A percentile compares a stretch with the other conserved stretches of the same genome.
Conservation (phyloP, 2,888 invertebrate genomes). For the Xestoiulus laeticollis region DNA sequence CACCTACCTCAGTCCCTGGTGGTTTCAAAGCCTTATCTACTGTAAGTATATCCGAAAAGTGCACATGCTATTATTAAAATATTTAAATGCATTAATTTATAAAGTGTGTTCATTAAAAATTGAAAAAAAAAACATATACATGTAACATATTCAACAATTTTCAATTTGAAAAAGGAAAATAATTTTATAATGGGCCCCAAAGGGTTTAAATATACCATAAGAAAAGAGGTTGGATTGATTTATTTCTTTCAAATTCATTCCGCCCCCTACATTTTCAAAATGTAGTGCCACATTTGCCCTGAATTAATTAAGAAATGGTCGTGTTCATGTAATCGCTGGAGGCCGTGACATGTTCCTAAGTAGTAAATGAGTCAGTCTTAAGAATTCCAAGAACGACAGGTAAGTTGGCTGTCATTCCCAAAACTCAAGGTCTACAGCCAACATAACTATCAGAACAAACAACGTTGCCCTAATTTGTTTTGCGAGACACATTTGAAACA, state of each 20-base stretch:
- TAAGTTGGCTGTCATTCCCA: slow-evolving; percentile 2
- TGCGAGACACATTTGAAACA: not conserved
- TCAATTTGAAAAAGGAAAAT: too few relatives aligned
- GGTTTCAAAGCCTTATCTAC: not conserved
- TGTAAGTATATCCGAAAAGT: not conserved
- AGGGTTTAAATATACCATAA: too few relatives aligned
- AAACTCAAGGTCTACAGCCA: not conserved
- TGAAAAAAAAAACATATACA: too few relatives aligned
- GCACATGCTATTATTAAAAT: too few relatives aligned
- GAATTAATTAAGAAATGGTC: too few relatives aligned
- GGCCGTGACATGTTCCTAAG: not conserved
- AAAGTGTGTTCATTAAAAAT: too few relatives aligned
- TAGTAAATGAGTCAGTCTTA: not conserved
- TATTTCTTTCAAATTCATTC: not conserved
- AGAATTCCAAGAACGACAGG: not conserved
- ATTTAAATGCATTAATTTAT: too few relatives aligned
- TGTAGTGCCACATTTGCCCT: too few relatives aligned
- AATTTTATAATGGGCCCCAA: too few relatives aligned
- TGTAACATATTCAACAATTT: too few relatives aligned
- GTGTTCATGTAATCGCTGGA: not conserved
- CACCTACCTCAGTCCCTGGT: not conserved
- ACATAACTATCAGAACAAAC: not conserved
- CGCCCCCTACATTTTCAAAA: too few relatives aligned
- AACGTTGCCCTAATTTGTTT: not conserved
- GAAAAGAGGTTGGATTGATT: not conserved